Evolutionary conservation across 1,140 invertebrate species (phyloP).

Genomic region (Homarus americanus): DNA sequence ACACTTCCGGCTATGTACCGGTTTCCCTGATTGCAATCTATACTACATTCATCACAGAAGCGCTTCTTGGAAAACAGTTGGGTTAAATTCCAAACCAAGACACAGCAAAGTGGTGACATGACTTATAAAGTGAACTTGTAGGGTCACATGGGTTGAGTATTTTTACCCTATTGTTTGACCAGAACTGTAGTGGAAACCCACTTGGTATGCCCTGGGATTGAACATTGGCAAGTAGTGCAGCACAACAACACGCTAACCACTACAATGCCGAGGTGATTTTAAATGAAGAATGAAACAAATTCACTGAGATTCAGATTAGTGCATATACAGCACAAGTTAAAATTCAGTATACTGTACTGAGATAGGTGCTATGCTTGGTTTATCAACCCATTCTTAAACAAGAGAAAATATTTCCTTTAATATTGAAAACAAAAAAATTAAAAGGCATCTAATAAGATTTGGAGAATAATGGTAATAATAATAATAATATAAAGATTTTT

Average conservation of each 20-base stretch:
- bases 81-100: slow-evolving; percentile 37
- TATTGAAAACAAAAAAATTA: no score
- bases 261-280: no score
- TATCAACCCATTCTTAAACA: not conserved
- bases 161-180: no score
- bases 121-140: not conserved
- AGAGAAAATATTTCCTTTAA: no score
- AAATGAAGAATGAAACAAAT: not conserved
- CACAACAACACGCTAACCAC: no score
- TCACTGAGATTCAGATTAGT: not conserved
- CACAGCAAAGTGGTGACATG: not conserved
- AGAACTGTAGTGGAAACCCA: no score
- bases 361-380: not conserved
- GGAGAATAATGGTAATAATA: not conserved
- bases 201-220: no score
- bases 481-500: not conserved
- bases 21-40: slow-evolving; percentile 49
- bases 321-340: not conserved
- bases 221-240: no score
- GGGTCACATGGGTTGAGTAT: no score
- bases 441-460: not conserved
- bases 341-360: no score
- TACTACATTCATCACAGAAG: slow-evolving; percentile 66
- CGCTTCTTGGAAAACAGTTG: slow-evolving; percentile 59
- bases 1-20: slow-evolving; percentile 23